Evolutionary conservation across 1,140 invertebrate genomes (phyloP).

Genomic region (Drosophila prosaltans): DNA sequence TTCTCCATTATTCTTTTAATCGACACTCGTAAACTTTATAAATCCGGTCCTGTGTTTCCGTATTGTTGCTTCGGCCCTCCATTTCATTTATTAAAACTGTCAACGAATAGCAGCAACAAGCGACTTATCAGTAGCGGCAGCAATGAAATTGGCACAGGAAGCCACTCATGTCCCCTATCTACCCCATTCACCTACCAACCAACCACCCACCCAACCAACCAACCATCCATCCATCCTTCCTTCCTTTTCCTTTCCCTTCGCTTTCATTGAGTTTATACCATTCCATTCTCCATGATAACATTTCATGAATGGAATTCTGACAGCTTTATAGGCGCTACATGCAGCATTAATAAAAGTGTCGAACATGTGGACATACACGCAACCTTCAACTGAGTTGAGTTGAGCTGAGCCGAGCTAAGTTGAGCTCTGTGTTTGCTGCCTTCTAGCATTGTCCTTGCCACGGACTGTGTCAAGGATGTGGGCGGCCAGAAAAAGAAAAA

Average conservation of each 20-base stretch:
- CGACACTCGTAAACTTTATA: not conserved
- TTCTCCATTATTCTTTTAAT: too few relatives aligned
- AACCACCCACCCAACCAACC: not conserved
- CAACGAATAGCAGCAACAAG: slow-evolving; percentile 46
- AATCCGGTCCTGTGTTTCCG: not conserved
- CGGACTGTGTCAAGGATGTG: slow-evolving; percentile 71
- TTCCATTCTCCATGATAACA: slow-evolving; percentile 42
- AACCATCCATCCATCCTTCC: not conserved
- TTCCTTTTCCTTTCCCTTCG: not conserved
- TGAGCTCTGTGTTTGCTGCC: slow-evolving; percentile 22
- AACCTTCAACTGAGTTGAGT: slow-evolving; percentile 49
- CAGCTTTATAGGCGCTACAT: slow-evolving; percentile 68
- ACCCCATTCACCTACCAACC: not conserved
- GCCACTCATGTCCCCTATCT: not conserved
- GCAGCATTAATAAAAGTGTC: slow-evolving; percentile 79
- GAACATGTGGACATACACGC: slow-evolving; percentile 64
- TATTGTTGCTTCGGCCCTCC: not conserved
- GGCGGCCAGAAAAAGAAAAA: slow-evolving; percentile 2
- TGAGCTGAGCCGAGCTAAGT: slow-evolving; percentile 19
- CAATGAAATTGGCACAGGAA: slow-evolving; percentile 19
- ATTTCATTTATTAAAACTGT: slow-evolving; percentile 70
- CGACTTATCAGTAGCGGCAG: slow-evolving; percentile 36
- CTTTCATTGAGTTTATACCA: not conserved
- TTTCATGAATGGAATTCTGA: slow-evolving; percentile 76
- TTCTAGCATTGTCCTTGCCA: slow-evolving; percentile 24